Base-by-base conservation (phyloP, 1,140 invertebrate species). In the Drosophila gunungcola region DNA sequence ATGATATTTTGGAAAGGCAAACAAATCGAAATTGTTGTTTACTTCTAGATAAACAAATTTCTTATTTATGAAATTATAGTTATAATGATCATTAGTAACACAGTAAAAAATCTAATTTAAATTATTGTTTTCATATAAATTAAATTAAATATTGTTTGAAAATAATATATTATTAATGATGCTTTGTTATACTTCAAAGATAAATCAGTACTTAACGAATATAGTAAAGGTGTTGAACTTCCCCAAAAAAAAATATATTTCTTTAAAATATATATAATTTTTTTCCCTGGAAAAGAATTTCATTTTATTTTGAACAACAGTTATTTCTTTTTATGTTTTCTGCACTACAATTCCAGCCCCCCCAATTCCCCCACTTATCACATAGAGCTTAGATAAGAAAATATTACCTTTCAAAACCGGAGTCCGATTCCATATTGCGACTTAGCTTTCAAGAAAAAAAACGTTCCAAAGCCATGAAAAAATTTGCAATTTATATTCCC, bases 1-100 rank as follows among this genome's bases (percentile, higher is more conserved):
- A 58, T 27, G 21, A 13, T 13, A 36, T 46, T 36, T 65, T n/a
- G 61, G 11, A 65, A 52, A 68, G 52, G 21, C 54, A 63, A 63
- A 63, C 38, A 38, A 36, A 38, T n/a, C 21, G 7, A 10, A 36
- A 11, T n/a, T 41, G 13, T 27, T 52, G 60, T 65, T 68, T 68
- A 65, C 64, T 25, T 64, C 12, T 3, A 36, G 38, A 64, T 68
- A 51, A 9, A 64, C 29, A 43, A 51, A 52, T 21, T 25, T 52
- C 42, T 34, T 29, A 64, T 64, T 43, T 64, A 64, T 64, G 4
- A 21, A 32, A 34, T 10, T 34, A 7, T 12, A 36, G 13, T n/a
- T 4, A 10, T 36, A 63, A 43, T 51, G 27, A 61, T 61, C 12
- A 6, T 32, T 32, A 29, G 4, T n/a, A n/a, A 4, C 29, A 32